Percentiles rank a stretch among this genome's conserved stretches.
Conservation (phyloP, 2,888 invertebrate species). For the Anticlea derivata region DNA sequence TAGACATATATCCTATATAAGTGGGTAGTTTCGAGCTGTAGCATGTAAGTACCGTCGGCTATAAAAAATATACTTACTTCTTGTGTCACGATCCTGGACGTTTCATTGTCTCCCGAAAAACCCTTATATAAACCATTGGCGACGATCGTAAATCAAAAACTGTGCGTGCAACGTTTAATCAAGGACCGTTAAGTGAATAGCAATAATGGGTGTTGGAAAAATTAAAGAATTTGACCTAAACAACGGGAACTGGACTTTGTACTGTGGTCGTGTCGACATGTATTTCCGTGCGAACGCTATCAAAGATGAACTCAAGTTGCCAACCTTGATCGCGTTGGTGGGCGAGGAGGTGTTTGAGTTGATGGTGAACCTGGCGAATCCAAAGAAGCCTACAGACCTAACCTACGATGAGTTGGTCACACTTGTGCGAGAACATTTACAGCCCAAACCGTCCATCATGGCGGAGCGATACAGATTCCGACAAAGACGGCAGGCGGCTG, state of each 20-base stretch:
- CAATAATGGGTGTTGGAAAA: not conserved
- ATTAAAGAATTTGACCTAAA: not conserved
- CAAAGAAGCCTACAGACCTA: not conserved
- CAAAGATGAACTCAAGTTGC: not conserved
- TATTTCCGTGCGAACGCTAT: not conserved
- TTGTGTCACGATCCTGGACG: too few relatives aligned
- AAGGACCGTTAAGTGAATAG: too few relatives aligned
- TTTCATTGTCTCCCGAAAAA: too few relatives aligned
- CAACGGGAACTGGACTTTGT: not conserved
- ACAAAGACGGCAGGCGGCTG: slow-evolving; percentile 3
- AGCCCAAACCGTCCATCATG: slow-evolving; percentile 17
- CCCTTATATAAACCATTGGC: too few relatives aligned
- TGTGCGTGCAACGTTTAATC: too few relatives aligned
- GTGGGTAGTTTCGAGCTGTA: too few relatives aligned
- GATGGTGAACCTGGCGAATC: not conserved
- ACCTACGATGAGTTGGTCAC: not conserved
- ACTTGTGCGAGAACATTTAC: slow-evolving; percentile 4
- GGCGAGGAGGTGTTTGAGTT: not conserved
- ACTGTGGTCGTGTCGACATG: not conserved
- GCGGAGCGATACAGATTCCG: slow-evolving; percentile 22
- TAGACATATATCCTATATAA: too few relatives aligned
- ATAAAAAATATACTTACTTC: too few relatives aligned
- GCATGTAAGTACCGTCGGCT: too few relatives aligned
- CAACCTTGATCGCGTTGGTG: not conserved
- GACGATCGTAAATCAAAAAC: too few relatives aligned